phyloP scores from a whole-genome alignment of 2,888 invertebrate species.

The Choreutis nemorana region DNA sequence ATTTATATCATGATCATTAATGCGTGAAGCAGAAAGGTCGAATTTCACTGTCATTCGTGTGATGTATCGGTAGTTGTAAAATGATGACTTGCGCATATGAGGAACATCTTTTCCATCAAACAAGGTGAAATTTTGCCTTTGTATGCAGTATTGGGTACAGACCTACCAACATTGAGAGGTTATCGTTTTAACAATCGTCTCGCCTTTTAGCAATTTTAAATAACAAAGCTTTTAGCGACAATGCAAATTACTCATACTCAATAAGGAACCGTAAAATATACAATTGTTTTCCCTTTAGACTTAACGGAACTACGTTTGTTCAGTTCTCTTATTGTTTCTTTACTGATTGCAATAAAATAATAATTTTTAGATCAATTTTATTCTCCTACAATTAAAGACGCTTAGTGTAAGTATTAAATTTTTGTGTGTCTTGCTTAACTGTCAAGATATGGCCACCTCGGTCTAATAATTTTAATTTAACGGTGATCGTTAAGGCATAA shows the following conservation, averaged over 20 bases:
- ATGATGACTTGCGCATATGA: conserved; percentile 4
- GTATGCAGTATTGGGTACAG: conserved; percentile 12
- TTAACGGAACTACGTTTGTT: too few species aligned
- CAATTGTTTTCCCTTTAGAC: not conserved
- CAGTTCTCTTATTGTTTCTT: too few species aligned
- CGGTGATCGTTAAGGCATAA: conserved; percentile 12
- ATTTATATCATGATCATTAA: too few species aligned
- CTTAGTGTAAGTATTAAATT: conserved; percentile 8
- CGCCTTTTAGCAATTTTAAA: conserved; percentile 21
- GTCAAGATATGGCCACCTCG: conserved; percentile 16
- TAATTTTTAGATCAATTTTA: too few species aligned
- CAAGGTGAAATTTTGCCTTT: conserved; percentile 18
- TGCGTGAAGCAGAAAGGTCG: too few species aligned
- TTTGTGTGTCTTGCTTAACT: conserved; percentile 8
- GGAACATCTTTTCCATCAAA: too few species aligned
- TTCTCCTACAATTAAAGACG: conserved; percentile 1
- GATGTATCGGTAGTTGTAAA: too few species aligned
- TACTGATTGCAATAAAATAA: too few species aligned
- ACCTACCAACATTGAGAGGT: too few species aligned
- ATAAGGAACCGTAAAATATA: not conserved
- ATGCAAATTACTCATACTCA: not conserved
- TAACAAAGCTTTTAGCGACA: not conserved
- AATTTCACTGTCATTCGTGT: too few species aligned
- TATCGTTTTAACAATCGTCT: conserved; percentile 15
- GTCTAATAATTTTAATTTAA: conserved; percentile 17